Conservation (phyloP, 2,888 invertebrate genomes). For the Lasioglossum figueresi region DNA sequence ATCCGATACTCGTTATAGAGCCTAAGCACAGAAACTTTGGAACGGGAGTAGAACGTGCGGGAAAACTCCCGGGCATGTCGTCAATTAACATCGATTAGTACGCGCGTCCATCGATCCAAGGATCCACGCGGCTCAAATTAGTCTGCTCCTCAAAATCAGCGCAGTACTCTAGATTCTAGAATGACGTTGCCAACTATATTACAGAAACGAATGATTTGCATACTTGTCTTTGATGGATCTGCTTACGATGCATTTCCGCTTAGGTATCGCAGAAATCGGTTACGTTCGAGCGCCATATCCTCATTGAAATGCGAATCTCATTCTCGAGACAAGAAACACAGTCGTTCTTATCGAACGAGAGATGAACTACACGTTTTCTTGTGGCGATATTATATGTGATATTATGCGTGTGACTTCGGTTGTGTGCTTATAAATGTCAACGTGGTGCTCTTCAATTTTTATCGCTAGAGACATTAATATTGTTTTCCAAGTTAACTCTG, state of each 20-base stretch:
- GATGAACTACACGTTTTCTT: not conserved
- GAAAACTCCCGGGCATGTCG: constrained; percentile 37
- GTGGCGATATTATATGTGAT: not conserved
- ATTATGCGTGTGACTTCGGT: too few species aligned
- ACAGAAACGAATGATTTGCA: constrained; percentile 15
- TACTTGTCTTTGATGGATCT: not conserved
- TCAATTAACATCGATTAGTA: constrained; percentile 55
- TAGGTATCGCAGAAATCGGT: not conserved
- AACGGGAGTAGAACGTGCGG: constrained; percentile 13
- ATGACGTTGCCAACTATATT: not conserved
- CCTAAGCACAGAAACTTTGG: not conserved
- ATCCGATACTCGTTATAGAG: not conserved
- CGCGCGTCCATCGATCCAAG: not conserved
- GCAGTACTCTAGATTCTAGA: not conserved
- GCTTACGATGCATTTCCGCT: not conserved
- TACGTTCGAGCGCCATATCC: not conserved
- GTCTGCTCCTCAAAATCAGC: not conserved
- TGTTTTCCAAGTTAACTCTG: not conserved
- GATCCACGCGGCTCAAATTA: constrained; percentile 31
- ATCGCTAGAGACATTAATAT: not conserved
- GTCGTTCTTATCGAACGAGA: not conserved
- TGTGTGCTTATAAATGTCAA: too few species aligned
- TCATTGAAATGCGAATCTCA: not conserved
- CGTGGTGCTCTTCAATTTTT: not conserved
- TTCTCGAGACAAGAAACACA: not conserved